phyloP scores from a whole-genome alignment of 2,888 invertebrate species.

The Macrophya alboannulata region DNA sequence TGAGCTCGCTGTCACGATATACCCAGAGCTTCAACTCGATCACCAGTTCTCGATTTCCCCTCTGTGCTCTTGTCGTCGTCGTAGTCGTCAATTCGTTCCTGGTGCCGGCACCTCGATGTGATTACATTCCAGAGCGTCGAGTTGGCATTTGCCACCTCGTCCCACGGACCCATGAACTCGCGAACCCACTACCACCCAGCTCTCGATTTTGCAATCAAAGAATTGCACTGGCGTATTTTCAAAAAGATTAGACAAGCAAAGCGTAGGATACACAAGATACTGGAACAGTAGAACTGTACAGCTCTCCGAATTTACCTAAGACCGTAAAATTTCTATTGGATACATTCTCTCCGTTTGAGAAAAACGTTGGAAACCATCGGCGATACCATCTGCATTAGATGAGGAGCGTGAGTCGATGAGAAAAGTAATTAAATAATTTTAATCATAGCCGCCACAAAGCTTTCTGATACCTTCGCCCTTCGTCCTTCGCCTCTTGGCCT shows the following conservation, averaged over 20 bases:
- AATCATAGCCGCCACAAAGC: conserved; percentile 18
- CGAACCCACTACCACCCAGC: neutral
- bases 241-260: neutral
- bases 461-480: conserved; percentile 3
- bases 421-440: conserved; percentile 40
- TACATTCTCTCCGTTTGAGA: too few relatives aligned
- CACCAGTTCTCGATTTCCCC: conserved; percentile 27
- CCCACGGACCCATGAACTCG: neutral
- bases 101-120: conserved; percentile 37
- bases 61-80: neutral
- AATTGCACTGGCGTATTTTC: conserved; percentile 15
- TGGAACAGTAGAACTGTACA: neutral
- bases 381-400: neutral
- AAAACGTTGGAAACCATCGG: neutral
- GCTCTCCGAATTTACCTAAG: too few relatives aligned
- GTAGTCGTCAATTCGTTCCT: conserved; percentile 22
- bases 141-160: conserved; percentile 36
- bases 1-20: conserved; percentile 38
- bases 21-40: conserved; percentile 23
- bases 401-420: neutral
- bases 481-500: neutral
- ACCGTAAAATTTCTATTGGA: neutral
- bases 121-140: conserved; percentile 53
- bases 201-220: conserved; percentile 23
- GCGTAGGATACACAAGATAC: neutral